Percentiles rank a stretch among this genome's conserved stretches.
These are phyloP conservation scores for Adelosebastes latens DNA, from an alignment of 2,797 vertebrate genomes.

Conservation along the genomic window DNA sequence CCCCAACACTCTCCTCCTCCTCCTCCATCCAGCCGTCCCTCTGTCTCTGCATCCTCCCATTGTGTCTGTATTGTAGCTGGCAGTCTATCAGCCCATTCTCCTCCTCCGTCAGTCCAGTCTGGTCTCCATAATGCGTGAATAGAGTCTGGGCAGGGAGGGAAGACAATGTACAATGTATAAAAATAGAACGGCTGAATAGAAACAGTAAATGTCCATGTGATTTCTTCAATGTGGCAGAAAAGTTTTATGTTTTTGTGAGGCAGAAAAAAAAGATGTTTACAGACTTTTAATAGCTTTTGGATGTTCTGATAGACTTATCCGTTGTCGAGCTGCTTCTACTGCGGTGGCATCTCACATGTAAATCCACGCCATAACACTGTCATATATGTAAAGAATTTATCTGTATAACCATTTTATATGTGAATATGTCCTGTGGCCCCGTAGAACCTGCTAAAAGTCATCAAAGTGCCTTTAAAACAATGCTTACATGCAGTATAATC, in stretches of 20 bases:
- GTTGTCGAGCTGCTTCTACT: too few species aligned
- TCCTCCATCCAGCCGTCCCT: slow-evolving; percentile 24
- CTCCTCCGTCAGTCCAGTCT: slow-evolving; percentile 39
- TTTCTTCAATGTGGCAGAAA: neutral
- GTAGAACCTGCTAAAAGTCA: neutral
- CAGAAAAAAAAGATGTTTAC: neutral
- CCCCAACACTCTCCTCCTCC: slow-evolving; percentile 26
- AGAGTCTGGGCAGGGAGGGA: slow-evolving; percentile 13
- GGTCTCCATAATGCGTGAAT: slow-evolving; percentile 24
- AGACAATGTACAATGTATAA: slow-evolving; percentile 23
- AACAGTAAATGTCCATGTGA: neutral
- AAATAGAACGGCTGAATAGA: slow-evolving; percentile 6
- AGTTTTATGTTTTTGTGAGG: neutral
- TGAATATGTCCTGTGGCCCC: neutral
- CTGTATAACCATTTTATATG: too few species aligned
- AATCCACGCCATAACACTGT: too few species aligned
- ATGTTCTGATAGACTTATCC: neutral
- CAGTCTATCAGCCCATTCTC: slow-evolving; percentile 51
- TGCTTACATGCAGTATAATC: too few species aligned
- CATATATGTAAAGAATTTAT: too few species aligned
- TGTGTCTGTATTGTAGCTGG: slow-evolving; percentile 48
- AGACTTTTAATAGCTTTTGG: neutral
- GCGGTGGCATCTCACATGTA: too few species aligned
- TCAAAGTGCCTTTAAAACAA: neutral
- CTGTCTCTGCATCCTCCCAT: slow-evolving; percentile 44